phyloP scores from a whole-genome alignment of 2,113 vertebrate species.

The Sapajus apella region DNA sequence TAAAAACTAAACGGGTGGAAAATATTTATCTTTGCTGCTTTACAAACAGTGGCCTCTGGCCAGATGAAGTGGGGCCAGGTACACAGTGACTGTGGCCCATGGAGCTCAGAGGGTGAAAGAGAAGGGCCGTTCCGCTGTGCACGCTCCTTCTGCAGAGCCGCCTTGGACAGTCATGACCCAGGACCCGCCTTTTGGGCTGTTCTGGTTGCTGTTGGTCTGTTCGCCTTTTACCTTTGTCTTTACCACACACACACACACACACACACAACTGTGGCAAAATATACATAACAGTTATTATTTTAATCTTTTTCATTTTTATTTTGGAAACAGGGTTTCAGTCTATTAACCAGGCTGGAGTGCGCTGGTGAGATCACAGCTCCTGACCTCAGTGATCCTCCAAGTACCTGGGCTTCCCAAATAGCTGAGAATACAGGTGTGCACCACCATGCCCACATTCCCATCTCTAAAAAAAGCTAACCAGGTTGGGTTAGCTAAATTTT shows the following conservation, averaged over 20 bases:
- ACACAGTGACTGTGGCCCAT: background rate
- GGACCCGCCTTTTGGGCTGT: rapidly evolving
- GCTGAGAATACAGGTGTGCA: no score
- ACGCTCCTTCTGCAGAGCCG: rapidly evolving
- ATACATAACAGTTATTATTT: background rate
- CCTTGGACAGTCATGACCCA: rapidly evolving
- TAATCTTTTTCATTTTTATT: background rate
- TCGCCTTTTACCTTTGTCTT: background rate
- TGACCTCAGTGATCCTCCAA: no score
- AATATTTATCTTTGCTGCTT: conserved; percentile 59
- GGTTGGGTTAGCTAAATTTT: no score
- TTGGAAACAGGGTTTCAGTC: no score
- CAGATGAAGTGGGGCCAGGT: background rate
- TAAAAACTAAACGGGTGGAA: conserved; percentile 63
- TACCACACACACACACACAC: no score
- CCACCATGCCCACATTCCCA: no score
- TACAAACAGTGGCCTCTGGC: conserved; percentile 32
- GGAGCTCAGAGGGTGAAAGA: background rate
- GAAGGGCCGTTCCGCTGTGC: background rate
- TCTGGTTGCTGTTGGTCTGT: background rate
- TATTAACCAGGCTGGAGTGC: no score
- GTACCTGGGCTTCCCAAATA: no score
- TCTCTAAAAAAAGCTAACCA: no score
- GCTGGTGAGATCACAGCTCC: background rate
- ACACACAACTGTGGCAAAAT: background rate